A percentile compares a stretch with the other conserved stretches of the same genome.
Conservation (phyloP, 2,797 vertebrate species). For the Myripristis jacobus region DNA sequence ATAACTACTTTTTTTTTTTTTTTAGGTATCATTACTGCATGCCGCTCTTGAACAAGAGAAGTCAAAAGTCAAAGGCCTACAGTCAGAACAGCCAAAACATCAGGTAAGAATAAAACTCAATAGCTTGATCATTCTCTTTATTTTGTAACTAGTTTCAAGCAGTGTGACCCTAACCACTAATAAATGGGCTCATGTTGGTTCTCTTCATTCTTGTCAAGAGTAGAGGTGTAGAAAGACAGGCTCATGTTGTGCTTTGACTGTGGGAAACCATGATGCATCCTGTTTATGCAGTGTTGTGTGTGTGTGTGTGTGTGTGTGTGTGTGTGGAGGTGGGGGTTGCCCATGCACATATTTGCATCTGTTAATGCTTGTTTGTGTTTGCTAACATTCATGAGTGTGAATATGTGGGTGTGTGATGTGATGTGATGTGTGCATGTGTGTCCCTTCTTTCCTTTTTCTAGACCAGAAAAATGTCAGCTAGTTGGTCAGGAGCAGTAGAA, state of each 20-base stretch:
- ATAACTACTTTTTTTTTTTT: not conserved
- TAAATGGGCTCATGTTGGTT: not conserved
- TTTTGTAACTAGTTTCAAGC: not conserved
- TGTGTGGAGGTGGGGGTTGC: too few species aligned
- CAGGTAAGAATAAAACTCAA: constrained; percentile 72
- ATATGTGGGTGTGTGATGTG: not conserved
- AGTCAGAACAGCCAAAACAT: constrained; percentile 91
- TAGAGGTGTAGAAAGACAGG: not conserved
- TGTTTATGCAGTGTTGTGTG: constrained; percentile 7
- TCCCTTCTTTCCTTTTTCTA: constrained; percentile 9
- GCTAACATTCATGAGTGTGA: too few species aligned
- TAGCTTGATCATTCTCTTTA: not conserved
- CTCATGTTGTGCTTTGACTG: not conserved
- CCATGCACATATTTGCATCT: not conserved
- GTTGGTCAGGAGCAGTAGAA: constrained; percentile 23
- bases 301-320: too few species aligned
- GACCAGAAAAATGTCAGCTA: constrained; percentile 10
- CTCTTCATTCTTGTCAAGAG: not conserved
- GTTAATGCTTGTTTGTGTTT: too few species aligned
- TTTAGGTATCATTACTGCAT: constrained; percentile 90
- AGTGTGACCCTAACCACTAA: not conserved
- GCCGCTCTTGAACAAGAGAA: constrained; percentile 93
- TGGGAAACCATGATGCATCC: not conserved
- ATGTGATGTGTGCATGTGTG: constrained; percentile 2
- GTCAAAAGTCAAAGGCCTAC: constrained; percentile 93